Evolutionary conservation across 2,888 invertebrate species (phyloP).

Genomic region (Hirtodrosophila cameraria): DNA sequence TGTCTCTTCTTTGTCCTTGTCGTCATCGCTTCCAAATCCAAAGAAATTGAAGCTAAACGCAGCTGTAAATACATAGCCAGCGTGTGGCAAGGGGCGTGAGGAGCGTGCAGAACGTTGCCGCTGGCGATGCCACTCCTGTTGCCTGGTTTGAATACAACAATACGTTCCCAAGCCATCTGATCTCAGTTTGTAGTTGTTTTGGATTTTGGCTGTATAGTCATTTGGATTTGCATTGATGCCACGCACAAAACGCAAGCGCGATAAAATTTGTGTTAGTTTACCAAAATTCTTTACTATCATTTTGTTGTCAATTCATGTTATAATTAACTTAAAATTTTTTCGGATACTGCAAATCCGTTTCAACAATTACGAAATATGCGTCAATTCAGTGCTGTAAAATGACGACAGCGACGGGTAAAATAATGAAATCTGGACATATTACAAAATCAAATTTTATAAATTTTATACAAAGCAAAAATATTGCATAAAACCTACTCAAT

Average conservation of each 20-base stretch:
- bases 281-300: constrained; percentile 61
- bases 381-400: constrained; percentile 42
- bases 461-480: no score
- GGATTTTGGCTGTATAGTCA: constrained; percentile 3
- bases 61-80: constrained; percentile 41
- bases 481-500: no score
- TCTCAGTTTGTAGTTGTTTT: constrained; percentile 1
- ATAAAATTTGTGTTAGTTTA: constrained; percentile 48
- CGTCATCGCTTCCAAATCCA: constrained; percentile 44
- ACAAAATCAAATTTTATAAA: neutral
- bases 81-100: constrained; percentile 7
- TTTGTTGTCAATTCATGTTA: constrained; percentile 50
- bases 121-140: neutral
- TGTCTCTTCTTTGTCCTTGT: constrained; percentile 85
- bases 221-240: constrained; percentile 4
- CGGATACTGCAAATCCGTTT: neutral
- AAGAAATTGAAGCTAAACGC: constrained; percentile 69
- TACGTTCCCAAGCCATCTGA: constrained; percentile 14
- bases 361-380: constrained; percentile 59
- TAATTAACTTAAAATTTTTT: constrained; percentile 27
- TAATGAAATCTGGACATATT: neutral
- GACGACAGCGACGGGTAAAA: neutral
- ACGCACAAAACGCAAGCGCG: constrained; percentile 34
- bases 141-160: neutral
- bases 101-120: neutral